Evolutionary conservation across 2,797 vertebrate species (phyloP), one percentile per base, ranked within the genome.

Genomic region (Arnoldichthys spilopterus): DNA sequence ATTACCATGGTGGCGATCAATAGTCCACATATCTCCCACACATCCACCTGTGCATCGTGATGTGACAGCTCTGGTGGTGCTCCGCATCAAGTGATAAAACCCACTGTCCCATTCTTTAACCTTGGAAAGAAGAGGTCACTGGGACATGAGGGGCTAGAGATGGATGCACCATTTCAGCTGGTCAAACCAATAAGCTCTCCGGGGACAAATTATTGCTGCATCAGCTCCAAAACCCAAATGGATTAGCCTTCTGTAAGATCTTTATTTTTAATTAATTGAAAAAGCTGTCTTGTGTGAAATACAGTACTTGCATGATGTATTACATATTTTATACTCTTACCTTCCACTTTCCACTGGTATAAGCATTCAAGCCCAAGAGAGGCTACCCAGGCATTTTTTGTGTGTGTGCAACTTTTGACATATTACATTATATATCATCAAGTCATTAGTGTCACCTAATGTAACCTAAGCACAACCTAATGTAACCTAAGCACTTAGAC

Each of bases 1-100:
- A 69, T 69, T 51, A 69, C 43, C 43, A 32, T 15, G 15, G 26
- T 20, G 45, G 67, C 8, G 26, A 69, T 69, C 67, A 30, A 69
- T 69, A 69, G 67, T 16, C 9, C 24, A 28, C 67, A 69, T 51
- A 51, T 49, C 45, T 51, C 67, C 40, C n/a, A 28, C 24, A 24
- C 18, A 3, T 49, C 67, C 67, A 69, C 26, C 26, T 69, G 67
- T n/a, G 24, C 43, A 51, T 69, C 24, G 3, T 51, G 24, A 30
- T 69, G 45, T 2, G 26, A 49, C 8, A 4, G 43, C 22, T 56
- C 22, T 9, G 12, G n/a, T 13, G n/a, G 26, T 56, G 22, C 22
- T 56, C 54, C 30, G 13, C 9, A 18, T 34, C 59, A 62, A 8
- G 30, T 11, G 59, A 20, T 16, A 1, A 28, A 62, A 30, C 6